phyloP scores from a whole-genome alignment of 1,140 invertebrate genomes.

The Anastrepha obliqua region DNA sequence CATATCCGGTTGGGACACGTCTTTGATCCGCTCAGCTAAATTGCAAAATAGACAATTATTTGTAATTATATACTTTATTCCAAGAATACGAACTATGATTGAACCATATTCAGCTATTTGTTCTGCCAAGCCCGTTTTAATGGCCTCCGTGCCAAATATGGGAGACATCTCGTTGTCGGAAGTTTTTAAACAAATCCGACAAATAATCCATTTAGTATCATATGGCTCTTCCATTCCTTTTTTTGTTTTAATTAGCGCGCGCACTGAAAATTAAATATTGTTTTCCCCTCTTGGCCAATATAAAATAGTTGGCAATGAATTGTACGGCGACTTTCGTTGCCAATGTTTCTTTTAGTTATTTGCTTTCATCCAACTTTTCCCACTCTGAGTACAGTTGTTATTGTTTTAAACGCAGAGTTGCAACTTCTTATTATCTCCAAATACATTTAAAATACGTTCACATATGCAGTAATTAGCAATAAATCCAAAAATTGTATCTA shows the following conservation, averaged over 20 bases:
- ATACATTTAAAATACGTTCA: no score
- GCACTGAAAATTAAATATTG: no score
- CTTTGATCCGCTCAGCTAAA: constrained; percentile 49
- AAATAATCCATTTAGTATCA: constrained; percentile 56
- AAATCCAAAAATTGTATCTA: no score
- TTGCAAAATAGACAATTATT: constrained; percentile 50
- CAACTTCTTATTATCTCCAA: background rate
- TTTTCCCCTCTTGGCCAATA: background rate
- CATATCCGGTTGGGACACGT: constrained; percentile 62
- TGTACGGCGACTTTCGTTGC: background rate
- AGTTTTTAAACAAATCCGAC: constrained; percentile 64
- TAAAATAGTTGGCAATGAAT: constrained; percentile 28
- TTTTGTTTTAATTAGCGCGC: background rate
- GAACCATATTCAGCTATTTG: constrained; percentile 53
- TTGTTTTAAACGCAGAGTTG: background rate
- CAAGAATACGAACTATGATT: constrained; percentile 31
- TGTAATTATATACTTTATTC: background rate
- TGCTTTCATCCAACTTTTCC: background rate
- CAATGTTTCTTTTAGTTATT: background rate
- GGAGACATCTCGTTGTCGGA: constrained; percentile 61
- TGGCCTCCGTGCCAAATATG: constrained; percentile 57
- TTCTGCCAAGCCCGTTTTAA: background rate
- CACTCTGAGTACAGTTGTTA: background rate
- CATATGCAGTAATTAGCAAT: no score
- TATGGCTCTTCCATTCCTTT: background rate